A percentile compares a stretch with the other conserved stretches of the same genome.
Evolutionary conservation across 2,113 vertebrate genomes (phyloP).

Genomic region (Diglossa brunneiventris): DNA sequence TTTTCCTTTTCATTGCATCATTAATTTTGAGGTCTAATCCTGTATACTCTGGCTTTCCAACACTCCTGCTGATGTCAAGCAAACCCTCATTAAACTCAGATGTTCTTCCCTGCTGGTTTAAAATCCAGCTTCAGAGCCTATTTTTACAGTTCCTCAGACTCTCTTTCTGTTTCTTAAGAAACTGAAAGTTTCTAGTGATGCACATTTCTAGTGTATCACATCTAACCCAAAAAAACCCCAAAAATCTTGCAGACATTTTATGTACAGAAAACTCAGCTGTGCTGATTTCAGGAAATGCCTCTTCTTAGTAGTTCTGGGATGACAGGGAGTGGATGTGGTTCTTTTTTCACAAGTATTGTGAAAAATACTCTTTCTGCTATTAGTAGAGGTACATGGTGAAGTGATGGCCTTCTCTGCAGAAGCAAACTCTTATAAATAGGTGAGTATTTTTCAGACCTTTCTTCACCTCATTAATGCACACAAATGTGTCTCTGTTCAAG

Average conservation of each 20-base stretch:
- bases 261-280: not conserved
- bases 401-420: not conserved
- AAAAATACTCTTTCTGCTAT: not conserved
- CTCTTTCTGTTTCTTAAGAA: not conserved
- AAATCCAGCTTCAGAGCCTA: not conserved
- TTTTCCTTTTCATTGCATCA: conserved; percentile 56
- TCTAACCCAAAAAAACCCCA: not conserved
- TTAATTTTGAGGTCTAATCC: conserved; percentile 46
- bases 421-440: not conserved
- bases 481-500: not conserved
- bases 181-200: too few relatives aligned
- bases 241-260: not conserved
- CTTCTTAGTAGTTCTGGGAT: not conserved
- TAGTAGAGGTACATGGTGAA: not conserved
- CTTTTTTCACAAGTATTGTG: not conserved
- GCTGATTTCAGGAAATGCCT: not conserved
- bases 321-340: not conserved
- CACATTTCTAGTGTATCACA: not conserved
- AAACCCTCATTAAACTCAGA: conserved; percentile 35
- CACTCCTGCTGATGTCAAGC: not conserved
- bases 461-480: accelerated
- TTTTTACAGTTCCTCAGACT: not conserved
- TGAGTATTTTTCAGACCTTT: not conserved
- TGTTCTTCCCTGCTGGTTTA: not conserved
- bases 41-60: not conserved